phyloP scores from a whole-genome alignment of 2,888 invertebrate genomes.

The Drosophila villosipedis region DNA sequence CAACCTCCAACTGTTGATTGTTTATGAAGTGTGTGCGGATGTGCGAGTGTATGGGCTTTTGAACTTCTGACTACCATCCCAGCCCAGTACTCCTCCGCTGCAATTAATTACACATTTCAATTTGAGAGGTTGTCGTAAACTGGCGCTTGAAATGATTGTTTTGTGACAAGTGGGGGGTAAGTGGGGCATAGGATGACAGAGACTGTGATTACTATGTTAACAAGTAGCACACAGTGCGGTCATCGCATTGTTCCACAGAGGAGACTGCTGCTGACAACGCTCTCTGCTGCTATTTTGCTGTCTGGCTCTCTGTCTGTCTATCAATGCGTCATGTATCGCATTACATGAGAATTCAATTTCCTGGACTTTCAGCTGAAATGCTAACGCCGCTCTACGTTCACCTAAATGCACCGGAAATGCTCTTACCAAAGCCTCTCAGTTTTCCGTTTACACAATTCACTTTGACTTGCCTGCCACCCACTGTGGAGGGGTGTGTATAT shows the following conservation, averaged over 20 bases:
- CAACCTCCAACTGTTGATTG: conserved; percentile 23
- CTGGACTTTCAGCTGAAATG: conserved; percentile 20
- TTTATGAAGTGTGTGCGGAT: neutral
- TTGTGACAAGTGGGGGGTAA: neutral
- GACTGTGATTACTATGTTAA: conserved; percentile 13
- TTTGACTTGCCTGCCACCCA: conserved; percentile 23
- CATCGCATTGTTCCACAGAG: neutral
- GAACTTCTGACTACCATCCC: neutral
- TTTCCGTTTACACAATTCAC: conserved; percentile 20
- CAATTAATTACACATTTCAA: conserved; percentile 42
- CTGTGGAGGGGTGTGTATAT: neutral
- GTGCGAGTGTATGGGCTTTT: neutral
- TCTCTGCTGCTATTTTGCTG: neutral
- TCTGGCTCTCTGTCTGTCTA: neutral
- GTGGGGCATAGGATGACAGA: neutral
- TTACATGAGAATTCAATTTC: conserved; percentile 56
- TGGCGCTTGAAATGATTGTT: conserved; percentile 5
- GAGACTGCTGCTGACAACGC: conserved; percentile 2
- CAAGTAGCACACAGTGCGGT: neutral
- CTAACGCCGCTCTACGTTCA: conserved; percentile 6
- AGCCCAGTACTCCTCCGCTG: neutral
- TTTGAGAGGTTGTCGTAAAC: conserved; percentile 18
- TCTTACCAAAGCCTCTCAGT: conserved; percentile 25
- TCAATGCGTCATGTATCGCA: conserved; percentile 9
- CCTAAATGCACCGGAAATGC: conserved; percentile 51